Evolutionary conservation across 2,113 vertebrate genomes (phyloP).

Genomic region (Todiramphus saurophagus): DNA sequence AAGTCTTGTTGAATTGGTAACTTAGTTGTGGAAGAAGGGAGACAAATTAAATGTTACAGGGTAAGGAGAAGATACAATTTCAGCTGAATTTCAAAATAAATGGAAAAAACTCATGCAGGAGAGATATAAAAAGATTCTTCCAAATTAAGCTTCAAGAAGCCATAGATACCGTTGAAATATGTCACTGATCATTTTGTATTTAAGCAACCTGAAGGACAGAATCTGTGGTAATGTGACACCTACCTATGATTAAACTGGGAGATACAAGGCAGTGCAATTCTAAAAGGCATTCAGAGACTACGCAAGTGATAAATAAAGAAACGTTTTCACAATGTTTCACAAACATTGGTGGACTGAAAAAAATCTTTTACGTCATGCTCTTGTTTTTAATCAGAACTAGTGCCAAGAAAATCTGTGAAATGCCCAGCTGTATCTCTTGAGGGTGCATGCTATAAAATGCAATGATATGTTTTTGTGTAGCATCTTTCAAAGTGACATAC

Average conservation of each 20-base stretch:
- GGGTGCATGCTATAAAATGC: background rate
- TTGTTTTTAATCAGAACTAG: background rate
- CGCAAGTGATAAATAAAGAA: background rate
- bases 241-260: slow-evolving; percentile 9
- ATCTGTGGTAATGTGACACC: background rate
- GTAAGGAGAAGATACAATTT: background rate
- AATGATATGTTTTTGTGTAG: background rate
- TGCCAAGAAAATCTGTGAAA: background rate
- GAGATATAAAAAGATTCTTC: slow-evolving; percentile 29
- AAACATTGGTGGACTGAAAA: background rate
- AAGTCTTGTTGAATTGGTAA: slow-evolving; percentile 37
- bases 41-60: slow-evolving; percentile 29
- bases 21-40: slow-evolving; percentile 11
- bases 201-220: background rate
- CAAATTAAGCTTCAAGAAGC: slow-evolving; percentile 4
- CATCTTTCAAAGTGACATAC: background rate
- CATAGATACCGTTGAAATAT: background rate
- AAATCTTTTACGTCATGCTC: background rate
- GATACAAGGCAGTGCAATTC: background rate
- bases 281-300: background rate
- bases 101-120: background rate
- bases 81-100: slow-evolving; percentile 25
- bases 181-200: slow-evolving; percentile 22
- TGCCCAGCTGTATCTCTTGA: background rate
- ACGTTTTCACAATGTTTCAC: background rate